Conservation (phyloP, 2,113 vertebrate genomes). For the Natator depressus region DNA sequence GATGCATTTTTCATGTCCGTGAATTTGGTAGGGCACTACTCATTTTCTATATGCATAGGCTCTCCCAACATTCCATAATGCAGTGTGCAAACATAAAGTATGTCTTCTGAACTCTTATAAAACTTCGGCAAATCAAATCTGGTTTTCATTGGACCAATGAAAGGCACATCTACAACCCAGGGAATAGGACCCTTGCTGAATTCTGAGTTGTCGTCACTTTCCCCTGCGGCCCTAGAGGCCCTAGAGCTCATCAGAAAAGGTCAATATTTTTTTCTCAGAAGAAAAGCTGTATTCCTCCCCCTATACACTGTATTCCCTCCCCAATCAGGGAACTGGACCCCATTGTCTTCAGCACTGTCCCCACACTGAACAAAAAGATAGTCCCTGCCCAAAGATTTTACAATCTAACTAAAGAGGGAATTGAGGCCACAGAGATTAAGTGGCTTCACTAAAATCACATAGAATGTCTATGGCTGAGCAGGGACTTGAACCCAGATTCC, state of each 20-base stretch:
- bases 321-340: neutral
- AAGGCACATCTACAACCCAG: neutral
- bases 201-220: neutral
- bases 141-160: neutral
- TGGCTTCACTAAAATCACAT: neutral
- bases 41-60: accelerated
- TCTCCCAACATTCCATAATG: slow-evolving; percentile 1
- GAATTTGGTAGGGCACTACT: too few relatives aligned
- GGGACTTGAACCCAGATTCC: slow-evolving; percentile 28
- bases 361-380: neutral
- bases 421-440: neutral
- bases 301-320: too few relatives aligned
- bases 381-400: neutral
- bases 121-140: neutral
- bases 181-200: neutral
- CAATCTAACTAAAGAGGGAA: neutral
- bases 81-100: neutral
- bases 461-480: neutral
- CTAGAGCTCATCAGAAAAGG: neutral
- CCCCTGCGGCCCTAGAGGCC: neutral
- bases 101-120: neutral
- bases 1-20: too few relatives aligned
- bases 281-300: neutral
- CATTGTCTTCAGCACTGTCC: neutral
- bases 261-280: neutral